phyloP scores from a whole-genome alignment of 2,888 invertebrate species.

The Lasioglossum calceatum region DNA sequence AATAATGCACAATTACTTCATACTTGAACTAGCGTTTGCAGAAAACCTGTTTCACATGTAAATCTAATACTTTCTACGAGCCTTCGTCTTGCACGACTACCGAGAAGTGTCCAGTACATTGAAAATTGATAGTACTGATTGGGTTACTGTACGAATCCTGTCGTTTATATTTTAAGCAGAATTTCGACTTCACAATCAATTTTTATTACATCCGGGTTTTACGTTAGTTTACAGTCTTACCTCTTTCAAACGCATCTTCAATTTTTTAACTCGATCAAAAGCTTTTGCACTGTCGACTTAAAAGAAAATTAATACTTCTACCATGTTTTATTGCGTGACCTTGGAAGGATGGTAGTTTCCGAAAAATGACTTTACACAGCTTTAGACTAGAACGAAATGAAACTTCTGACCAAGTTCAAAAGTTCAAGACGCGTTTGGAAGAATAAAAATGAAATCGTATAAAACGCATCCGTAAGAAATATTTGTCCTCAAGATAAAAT shows the following conservation, averaged over 20 bases:
- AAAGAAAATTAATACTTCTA: too few relatives aligned
- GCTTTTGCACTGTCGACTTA: neutral
- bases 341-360: too few relatives aligned
- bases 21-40: neutral
- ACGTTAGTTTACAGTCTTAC: neutral
- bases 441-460: too few relatives aligned
- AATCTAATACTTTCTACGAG: neutral
- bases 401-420: neutral
- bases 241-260: neutral
- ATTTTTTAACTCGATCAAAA: neutral
- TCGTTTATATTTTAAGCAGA: neutral
- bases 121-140: neutral
- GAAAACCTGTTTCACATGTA: neutral
- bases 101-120: neutral
- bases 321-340: too few relatives aligned
- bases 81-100: neutral
- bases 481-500: neutral
- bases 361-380: too few relatives aligned
- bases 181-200: neutral
- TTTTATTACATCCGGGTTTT: neutral
- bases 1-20: slow-evolving; percentile 3
- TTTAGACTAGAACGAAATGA: neutral
- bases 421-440: neutral
- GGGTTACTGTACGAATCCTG: too few relatives aligned
- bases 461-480: neutral